Conservation (phyloP, 2,113 vertebrate species). For the Psammodynastes pulverulentus region DNA sequence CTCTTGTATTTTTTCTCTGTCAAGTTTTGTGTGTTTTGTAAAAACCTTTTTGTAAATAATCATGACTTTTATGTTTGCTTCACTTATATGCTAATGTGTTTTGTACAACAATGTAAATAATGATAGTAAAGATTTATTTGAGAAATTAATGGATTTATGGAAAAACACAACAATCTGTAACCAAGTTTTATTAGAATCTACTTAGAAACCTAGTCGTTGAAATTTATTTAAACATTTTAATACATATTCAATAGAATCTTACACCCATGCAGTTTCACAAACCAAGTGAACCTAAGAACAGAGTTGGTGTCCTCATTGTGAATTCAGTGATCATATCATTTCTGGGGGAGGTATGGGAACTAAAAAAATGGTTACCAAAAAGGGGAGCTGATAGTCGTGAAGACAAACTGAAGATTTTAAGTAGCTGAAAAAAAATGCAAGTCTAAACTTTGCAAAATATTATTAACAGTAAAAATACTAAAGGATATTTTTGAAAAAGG, state of each 20-base stretch:
- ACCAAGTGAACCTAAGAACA: background rate
- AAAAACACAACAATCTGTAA: background rate
- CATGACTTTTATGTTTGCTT: background rate
- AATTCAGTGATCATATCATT: background rate
- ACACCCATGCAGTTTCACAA: background rate
- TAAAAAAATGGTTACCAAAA: background rate
- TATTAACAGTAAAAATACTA: background rate
- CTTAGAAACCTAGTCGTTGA: background rate
- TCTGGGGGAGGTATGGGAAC: background rate
- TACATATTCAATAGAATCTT: background rate
- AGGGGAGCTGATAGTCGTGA: background rate
- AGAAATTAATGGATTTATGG: background rate
- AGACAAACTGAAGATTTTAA: background rate
- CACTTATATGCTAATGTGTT: background rate
- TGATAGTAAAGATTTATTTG: background rate
- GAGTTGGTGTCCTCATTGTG: background rate
- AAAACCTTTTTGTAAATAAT: background rate
- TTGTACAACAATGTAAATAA: background rate
- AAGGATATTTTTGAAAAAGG: background rate
- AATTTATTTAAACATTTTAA: background rate
- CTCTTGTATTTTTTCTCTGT: background rate
- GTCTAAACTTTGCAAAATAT: background rate
- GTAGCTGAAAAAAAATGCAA: background rate
- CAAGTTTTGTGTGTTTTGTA: background rate
- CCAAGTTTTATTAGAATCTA: background rate